Percentiles rank a stretch among this genome's conserved stretches.
phyloP scores from a whole-genome alignment of 2,113 vertebrate genomes.

The Recurvirostra avosetta region DNA sequence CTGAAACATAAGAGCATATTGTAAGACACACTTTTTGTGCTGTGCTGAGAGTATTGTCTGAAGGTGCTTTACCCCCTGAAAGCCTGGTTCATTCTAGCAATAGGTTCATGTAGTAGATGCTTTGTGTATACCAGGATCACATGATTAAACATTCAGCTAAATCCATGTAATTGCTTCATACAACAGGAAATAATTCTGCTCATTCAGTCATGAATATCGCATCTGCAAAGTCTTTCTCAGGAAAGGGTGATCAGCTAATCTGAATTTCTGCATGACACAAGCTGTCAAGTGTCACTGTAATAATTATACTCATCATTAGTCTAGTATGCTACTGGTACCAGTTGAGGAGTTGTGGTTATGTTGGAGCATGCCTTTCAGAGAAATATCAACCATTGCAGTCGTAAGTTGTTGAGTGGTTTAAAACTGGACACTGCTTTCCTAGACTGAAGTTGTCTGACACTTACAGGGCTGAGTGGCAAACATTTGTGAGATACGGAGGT shows the following conservation, averaged over 20 bases:
- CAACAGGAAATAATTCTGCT: not conserved
- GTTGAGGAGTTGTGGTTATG: rapidly evolving
- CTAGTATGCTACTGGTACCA: not conserved
- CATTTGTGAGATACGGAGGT: not conserved
- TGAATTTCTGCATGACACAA: not conserved
- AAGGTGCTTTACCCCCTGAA: not conserved
- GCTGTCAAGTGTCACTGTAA: not conserved
- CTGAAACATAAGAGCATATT: not conserved
- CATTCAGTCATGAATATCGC: not conserved
- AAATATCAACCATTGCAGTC: not conserved
- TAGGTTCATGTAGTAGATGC: not conserved
- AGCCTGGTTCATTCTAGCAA: not conserved
- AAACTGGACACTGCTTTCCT: not conserved
- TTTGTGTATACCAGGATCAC: not conserved
- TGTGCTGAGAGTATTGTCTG: not conserved
- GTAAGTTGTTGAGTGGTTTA: not conserved
- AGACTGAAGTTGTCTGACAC: not conserved
- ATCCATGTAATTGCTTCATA: not conserved
- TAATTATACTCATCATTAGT: not conserved
- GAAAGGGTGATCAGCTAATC: not conserved
- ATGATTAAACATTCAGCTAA: not conserved
- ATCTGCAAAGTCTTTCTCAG: not conserved
- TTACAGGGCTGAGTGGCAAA: not conserved
- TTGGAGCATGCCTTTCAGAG: not conserved
- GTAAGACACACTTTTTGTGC: not conserved